A percentile compares a stretch with the other conserved stretches of the same genome.
phyloP scores from a whole-genome alignment of 2,113 vertebrate species.

The Lepisosteus oculatus region DNA sequence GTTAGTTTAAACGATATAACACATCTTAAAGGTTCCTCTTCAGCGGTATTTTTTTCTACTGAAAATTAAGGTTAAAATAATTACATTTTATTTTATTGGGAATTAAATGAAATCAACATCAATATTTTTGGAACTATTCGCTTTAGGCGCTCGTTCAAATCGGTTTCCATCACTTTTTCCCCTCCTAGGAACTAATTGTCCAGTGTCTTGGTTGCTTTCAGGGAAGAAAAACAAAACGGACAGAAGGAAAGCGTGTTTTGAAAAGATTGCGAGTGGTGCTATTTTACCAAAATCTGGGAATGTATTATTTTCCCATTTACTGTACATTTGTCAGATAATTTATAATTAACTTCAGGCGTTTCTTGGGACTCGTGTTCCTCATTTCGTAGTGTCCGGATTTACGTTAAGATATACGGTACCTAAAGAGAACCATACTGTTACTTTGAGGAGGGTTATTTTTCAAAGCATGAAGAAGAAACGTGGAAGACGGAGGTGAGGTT shows the following conservation, averaged over 20 bases:
- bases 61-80: no score
- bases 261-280: neutral
- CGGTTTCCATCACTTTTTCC: no score
- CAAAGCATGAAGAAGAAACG: slow-evolving; percentile 48
- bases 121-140: neutral
- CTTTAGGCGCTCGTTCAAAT: no score
- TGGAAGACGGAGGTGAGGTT: slow-evolving; percentile 43
- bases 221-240: neutral
- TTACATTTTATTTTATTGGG: neutral
- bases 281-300: neutral
- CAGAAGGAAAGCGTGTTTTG: neutral
- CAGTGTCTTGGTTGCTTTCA: no score
- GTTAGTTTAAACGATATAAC: no score
- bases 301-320: neutral
- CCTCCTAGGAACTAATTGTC: no score
- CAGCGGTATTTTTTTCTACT: no score
- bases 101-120: neutral
- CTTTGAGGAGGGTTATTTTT: neutral
- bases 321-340: neutral
- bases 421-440: neutral
- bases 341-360: no score
- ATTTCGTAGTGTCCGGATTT: no score
- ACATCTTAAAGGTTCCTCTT: no score
- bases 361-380: no score
- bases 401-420: neutral